A percentile compares a stretch with the other conserved stretches of the same genome.
Evolutionary conservation across 1,140 invertebrate species (phyloP).

Genomic region (Steinernema khuongi): DNA sequence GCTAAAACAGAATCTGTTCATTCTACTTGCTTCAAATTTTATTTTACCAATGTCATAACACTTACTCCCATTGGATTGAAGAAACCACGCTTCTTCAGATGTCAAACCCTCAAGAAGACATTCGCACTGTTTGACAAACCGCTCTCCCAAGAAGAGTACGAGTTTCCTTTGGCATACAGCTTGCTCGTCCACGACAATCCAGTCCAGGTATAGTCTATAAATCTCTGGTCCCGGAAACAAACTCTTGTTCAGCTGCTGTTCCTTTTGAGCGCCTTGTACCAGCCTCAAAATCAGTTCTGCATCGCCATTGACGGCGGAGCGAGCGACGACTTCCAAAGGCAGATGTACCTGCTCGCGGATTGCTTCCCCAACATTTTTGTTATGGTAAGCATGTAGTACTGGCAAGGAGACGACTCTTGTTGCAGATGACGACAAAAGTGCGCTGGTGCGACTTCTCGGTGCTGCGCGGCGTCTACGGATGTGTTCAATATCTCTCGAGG

Average conservation of each 20-base stretch:
- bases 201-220: background rate
- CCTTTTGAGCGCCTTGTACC: slow-evolving; percentile 30
- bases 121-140: background rate
- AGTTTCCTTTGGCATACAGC: background rate
- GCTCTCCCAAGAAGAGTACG: background rate
- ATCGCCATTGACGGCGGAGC: slow-evolving; percentile 33
- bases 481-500: background rate
- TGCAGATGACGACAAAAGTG: slow-evolving; percentile 16
- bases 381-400: slow-evolving; percentile 16
- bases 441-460: background rate
- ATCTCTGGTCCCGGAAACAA: background rate
- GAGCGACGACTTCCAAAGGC: slow-evolving; percentile 14
- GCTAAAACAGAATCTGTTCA: no score
- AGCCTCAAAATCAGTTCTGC: slow-evolving; percentile 38
- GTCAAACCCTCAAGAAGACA: background rate
- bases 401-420: background rate
- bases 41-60: no score
- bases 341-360: background rate
- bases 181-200: background rate
- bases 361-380: slow-evolving; percentile 39
- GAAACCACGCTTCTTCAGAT: no score
- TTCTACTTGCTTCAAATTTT: no score
- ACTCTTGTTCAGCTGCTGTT: slow-evolving; percentile 25
- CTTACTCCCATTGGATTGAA: no score
- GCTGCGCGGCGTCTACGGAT: slow-evolving; percentile 14